These are phyloP conservation scores for Bubo bubo DNA, from an alignment of 2,113 vertebrate genomes.

Conservation along the genomic window DNA sequence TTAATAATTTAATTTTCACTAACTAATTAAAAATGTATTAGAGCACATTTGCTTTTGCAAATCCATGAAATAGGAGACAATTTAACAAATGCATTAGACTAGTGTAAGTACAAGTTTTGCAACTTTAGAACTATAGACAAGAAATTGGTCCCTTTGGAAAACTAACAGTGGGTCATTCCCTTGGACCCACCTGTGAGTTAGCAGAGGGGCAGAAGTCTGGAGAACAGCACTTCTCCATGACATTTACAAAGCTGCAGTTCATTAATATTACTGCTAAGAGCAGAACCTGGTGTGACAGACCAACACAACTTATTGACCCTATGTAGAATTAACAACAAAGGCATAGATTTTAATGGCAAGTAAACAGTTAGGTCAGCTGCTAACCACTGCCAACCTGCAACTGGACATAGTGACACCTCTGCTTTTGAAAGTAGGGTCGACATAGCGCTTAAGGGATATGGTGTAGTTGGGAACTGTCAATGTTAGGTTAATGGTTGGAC, in stretches of 20 bases:
- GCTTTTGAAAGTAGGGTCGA: neutral
- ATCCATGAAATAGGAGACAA: neutral
- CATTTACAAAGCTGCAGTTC: conserved; percentile 29
- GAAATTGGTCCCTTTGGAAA: conserved; percentile 23
- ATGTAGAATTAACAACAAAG: neutral
- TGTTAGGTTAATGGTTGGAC: no score
- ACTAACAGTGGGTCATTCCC: neutral
- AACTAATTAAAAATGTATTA: conserved; percentile 14
- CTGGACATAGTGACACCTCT: fast-evolving
- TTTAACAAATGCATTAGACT: conserved; percentile 25
- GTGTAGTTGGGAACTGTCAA: no score
- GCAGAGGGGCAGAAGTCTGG: neutral
- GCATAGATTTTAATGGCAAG: neutral
- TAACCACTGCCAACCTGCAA: neutral
- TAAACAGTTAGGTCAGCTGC: neutral
- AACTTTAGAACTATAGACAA: conserved; percentile 25
- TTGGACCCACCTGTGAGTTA: neutral
- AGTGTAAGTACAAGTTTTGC: neutral
- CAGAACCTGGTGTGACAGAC: conserved; percentile 3
- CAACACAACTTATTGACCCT: conserved; percentile 9
- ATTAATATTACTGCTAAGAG: conserved; percentile 46
- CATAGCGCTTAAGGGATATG: no score
- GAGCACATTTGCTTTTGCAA: conserved; percentile 6
- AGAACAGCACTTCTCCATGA: conserved; percentile 7
- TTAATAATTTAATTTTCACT: conserved; percentile 20